A percentile compares a stretch with the other conserved stretches of the same genome.
Conservation (phyloP, 2,888 invertebrate genomes). For the Archips xylosteana region DNA sequence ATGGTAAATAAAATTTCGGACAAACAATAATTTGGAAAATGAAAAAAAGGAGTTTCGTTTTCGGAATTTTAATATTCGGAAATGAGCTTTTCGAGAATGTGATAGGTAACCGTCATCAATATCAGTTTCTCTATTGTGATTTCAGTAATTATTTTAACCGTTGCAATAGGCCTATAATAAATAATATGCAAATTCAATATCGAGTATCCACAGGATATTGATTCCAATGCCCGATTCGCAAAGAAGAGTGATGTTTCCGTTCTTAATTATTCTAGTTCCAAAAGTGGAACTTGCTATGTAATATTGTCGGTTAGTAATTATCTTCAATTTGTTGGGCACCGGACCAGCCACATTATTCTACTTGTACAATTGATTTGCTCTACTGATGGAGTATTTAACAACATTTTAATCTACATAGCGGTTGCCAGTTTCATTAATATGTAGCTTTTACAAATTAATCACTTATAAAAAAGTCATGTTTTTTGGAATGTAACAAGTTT, state of each 20-base stretch:
- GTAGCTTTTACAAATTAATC: too few species aligned
- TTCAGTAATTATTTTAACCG: neutral
- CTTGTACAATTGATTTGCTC: neutral
- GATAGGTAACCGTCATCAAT: too few species aligned
- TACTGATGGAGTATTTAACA: neutral
- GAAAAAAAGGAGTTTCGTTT: too few species aligned
- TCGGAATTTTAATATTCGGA: too few species aligned
- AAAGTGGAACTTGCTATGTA: slow-evolving; percentile 28
- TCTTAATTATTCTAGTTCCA: slow-evolving; percentile 33
- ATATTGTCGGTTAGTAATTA: slow-evolving; percentile 24
- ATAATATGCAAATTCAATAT: slow-evolving; percentile 33
- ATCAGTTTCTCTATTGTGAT: neutral
- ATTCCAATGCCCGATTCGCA: slow-evolving; percentile 28
- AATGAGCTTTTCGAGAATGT: too few species aligned
- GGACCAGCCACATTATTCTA: slow-evolving; percentile 11
- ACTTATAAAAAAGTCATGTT: neutral
- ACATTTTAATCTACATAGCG: neutral
- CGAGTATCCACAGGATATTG: slow-evolving; percentile 35
- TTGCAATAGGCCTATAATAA: slow-evolving; percentile 14
- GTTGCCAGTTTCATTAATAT: too few species aligned
- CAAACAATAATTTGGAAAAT: too few species aligned
- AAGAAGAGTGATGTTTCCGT: slow-evolving; percentile 40
- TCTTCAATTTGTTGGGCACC: slow-evolving; percentile 15
- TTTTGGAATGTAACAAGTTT: too few species aligned
- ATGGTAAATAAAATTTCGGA: too few species aligned